Conservation (phyloP, 1,140 invertebrate species). For the Zaprionus africanus region DNA sequence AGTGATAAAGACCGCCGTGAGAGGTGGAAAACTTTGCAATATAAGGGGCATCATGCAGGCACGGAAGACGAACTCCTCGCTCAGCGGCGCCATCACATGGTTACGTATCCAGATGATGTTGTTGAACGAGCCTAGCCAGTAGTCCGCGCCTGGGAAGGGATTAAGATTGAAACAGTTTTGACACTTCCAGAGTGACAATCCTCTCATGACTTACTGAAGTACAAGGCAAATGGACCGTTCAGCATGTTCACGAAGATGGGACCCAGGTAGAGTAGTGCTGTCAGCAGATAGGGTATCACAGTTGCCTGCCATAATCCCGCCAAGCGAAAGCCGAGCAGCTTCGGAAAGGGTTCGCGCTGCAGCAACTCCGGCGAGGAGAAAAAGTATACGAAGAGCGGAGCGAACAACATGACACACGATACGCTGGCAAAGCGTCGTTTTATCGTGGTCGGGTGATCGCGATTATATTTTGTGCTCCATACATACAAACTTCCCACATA, state of each 20-base stretch:
- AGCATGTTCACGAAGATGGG: slow-evolving; percentile 90
- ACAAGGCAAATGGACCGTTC: slow-evolving; percentile 89
- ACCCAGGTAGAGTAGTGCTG: slow-evolving; percentile 93
- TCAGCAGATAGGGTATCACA: slow-evolving; percentile 91
- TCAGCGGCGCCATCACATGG: slow-evolving; percentile 95
- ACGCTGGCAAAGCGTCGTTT: slow-evolving; percentile 95
- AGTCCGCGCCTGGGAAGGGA: slow-evolving; percentile 88
- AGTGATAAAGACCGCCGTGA: slow-evolving; percentile 92
- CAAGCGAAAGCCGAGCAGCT: slow-evolving; percentile 91
- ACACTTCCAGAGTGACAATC: not conserved
- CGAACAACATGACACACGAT: slow-evolving; percentile 91
- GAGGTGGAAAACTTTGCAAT: slow-evolving; percentile 91
- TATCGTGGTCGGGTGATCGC: slow-evolving; percentile 95
- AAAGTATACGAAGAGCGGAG: slow-evolving; percentile 90
- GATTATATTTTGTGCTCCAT: slow-evolving; percentile 90
- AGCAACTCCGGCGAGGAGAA: slow-evolving; percentile 87
- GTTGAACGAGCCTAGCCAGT: slow-evolving; percentile 89
- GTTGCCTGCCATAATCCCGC: slow-evolving; percentile 90
- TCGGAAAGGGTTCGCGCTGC: slow-evolving; percentile 87
- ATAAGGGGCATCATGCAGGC: slow-evolving; percentile 97
- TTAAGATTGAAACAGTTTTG: not conserved
- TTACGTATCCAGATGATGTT: slow-evolving; percentile 95
- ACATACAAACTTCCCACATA: slow-evolving; percentile 94
- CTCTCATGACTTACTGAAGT: slow-evolving; percentile 86
- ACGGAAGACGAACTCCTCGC: slow-evolving; percentile 97